These are phyloP conservation scores for Marmota monax DNA, from an alignment of 2,113 vertebrate species.

Conservation along the genomic window DNA sequence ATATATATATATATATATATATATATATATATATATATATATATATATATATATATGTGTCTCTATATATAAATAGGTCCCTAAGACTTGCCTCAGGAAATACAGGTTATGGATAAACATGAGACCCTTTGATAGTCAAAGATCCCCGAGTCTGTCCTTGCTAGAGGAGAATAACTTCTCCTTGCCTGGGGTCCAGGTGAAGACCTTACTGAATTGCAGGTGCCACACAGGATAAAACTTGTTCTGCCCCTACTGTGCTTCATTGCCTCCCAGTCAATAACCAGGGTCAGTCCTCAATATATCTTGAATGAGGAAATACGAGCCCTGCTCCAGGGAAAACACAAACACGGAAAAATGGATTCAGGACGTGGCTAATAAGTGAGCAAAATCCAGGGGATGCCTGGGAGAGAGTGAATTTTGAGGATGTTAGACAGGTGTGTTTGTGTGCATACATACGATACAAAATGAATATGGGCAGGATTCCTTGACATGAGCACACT, in stretches of 20 bases:
- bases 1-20: too few species aligned
- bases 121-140: not conserved
- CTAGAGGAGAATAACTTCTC: not conserved
- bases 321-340: not conserved
- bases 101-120: not conserved
- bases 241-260: not conserved
- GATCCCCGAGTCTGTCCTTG: not conserved
- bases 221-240: not conserved
- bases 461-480: not conserved
- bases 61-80: not conserved
- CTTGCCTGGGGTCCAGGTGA: not conserved
- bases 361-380: not conserved
- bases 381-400: not conserved
- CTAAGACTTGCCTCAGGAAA: not conserved
- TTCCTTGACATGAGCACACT: not conserved
- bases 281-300: too few species aligned
- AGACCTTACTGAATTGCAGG: not conserved
- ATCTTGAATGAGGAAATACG: not conserved
- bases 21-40: too few species aligned
- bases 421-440: not conserved
- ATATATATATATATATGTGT: too few species aligned
- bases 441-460: fast-evolving
- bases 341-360: not conserved
- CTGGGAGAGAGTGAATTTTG: not conserved
- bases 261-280: not conserved